Evolutionary conservation across 2,113 vertebrate genomes (phyloP).

Genomic region (Daboia siamensis): DNA sequence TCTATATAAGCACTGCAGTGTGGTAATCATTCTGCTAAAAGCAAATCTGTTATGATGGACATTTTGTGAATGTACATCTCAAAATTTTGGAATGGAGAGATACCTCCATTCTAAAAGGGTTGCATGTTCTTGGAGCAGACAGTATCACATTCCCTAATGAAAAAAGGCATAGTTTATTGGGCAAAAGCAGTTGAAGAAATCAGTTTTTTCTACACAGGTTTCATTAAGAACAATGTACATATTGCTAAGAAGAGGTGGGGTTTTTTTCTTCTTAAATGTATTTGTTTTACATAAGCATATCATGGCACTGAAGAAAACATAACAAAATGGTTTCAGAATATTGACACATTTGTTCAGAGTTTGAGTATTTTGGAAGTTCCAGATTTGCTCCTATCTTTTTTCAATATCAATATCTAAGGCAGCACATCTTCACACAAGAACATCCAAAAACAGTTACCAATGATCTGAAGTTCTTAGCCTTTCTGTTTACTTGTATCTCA

Average conservation of each 20-base stretch:
- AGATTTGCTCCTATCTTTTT: not conserved
- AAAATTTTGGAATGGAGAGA: not conserved
- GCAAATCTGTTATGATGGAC: not conserved
- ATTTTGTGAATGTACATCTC: not conserved
- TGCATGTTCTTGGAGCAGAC: not conserved
- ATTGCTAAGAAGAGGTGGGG: not conserved
- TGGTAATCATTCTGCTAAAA: not conserved
- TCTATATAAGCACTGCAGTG: not conserved
- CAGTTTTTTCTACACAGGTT: not conserved
- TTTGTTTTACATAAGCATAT: not conserved
- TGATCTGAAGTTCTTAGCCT: not conserved
- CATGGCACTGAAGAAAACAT: not conserved
- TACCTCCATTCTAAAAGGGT: not conserved
- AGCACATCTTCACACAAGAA: not conserved
- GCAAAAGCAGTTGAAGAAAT: not conserved
- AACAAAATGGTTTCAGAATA: not conserved
- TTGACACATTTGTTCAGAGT: not conserved
- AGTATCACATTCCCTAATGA: not conserved
- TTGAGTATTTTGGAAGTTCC: not conserved
- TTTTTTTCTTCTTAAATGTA: not conserved
- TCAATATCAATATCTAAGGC: not conserved
- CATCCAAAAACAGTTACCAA: not conserved
- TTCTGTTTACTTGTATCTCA: not conserved
- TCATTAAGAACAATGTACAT: not conserved
- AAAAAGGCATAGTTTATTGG: not conserved